These are phyloP conservation scores for Blastobasis lacticolella DNA, from an alignment of 2,888 invertebrate species.

Conservation along the genomic window DNA sequence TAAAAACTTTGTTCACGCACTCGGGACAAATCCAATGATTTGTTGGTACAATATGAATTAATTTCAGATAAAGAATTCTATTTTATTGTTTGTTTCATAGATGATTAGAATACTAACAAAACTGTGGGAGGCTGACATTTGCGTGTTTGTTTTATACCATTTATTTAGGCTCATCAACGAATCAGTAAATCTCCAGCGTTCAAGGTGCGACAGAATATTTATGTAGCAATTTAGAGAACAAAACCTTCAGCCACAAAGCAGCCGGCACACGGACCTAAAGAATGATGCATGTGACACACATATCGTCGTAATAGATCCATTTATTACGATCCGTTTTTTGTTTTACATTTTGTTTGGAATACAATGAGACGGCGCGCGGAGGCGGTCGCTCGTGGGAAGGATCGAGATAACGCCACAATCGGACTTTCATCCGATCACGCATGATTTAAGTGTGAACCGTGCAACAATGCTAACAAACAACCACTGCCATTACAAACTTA, in stretches of 20 bases:
- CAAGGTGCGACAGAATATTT: too few relatives aligned
- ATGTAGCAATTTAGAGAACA: too few relatives aligned
- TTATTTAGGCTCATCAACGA: constrained; percentile 1
- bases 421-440: constrained; percentile 65
- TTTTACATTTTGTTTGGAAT: constrained; percentile 36
- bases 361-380: constrained; percentile 38
- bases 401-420: constrained; percentile 48
- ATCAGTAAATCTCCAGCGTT: not conserved
- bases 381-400: constrained; percentile 57
- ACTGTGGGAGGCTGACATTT: constrained; percentile 6
- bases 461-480: constrained; percentile 36
- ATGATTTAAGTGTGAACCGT: constrained; percentile 61
- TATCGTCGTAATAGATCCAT: constrained; percentile 44
- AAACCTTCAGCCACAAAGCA: not conserved
- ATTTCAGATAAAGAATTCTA: too few relatives aligned
- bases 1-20: too few relatives aligned
- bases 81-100: not conserved
- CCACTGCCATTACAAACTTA: constrained; percentile 10
- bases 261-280: constrained; percentile 11
- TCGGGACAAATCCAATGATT: too few relatives aligned
- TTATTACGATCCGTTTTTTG: constrained; percentile 34
- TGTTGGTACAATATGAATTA: too few relatives aligned
- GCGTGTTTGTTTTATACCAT: constrained; percentile 2
- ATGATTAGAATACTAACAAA: not conserved
- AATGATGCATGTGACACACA: constrained; percentile 35